Conservation (phyloP, 2,888 invertebrate species). For the Watsonalla cultraria region DNA sequence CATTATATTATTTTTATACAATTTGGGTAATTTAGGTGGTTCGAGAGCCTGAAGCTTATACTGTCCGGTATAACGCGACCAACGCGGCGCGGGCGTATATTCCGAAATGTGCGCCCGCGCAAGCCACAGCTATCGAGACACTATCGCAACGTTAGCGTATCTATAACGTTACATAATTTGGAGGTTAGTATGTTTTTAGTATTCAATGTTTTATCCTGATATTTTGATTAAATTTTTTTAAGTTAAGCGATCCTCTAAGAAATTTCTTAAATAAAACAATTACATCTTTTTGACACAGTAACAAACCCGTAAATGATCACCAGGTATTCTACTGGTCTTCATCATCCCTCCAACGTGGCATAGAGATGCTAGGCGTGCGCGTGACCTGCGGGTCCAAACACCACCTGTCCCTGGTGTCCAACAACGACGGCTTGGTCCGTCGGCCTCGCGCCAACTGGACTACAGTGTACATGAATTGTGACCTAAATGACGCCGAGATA, state of each 20-base stretch:
- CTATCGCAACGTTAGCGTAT: slow-evolving; percentile 90
- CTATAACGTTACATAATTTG: slow-evolving; percentile 91
- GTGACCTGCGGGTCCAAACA: slow-evolving; percentile 91
- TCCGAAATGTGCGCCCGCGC: slow-evolving; percentile 89
- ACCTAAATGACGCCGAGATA: slow-evolving; percentile 94
- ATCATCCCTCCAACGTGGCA: slow-evolving; percentile 95
- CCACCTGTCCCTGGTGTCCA: slow-evolving; percentile 83
- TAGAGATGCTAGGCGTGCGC: slow-evolving; percentile 89
- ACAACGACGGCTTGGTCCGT: slow-evolving; percentile 90
- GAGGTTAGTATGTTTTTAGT: slow-evolving; percentile 60
- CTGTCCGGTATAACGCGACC: slow-evolving; percentile 96
- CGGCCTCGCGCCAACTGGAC: slow-evolving; percentile 94
- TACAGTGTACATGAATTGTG: slow-evolving; percentile 95
- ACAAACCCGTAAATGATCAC: background rate
- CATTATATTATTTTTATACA: background rate
- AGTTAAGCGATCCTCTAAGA: too few relatives aligned
- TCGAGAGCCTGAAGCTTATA: slow-evolving; percentile 95
- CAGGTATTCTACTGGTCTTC: slow-evolving; percentile 98
- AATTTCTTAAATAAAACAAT: too few relatives aligned
- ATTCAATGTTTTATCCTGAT: background rate
- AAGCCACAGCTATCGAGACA: slow-evolving; percentile 96
- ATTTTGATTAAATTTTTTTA: too few relatives aligned
- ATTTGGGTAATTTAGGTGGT: slow-evolving; percentile 80
- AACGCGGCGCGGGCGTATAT: slow-evolving; percentile 93
- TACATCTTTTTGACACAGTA: background rate